Percentiles rank a stretch among this genome's conserved stretches.
phyloP scores from a whole-genome alignment of 2,113 vertebrate genomes.

The Rhinolophus sinicus region DNA sequence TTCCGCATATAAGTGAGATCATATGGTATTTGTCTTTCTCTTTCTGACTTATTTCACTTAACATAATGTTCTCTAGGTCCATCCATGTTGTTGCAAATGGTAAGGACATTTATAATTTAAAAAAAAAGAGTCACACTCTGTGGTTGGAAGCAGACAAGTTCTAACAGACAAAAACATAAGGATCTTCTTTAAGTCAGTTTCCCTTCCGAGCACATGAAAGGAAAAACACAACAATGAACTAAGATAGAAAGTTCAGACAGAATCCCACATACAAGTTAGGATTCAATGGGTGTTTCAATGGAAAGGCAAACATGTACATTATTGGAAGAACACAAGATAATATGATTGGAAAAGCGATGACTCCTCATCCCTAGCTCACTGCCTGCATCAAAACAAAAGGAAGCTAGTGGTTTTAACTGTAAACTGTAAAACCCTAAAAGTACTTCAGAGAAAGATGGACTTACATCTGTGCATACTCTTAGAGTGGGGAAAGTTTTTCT shows the following conservation, averaged over 20 bases:
- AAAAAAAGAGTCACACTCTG: background rate
- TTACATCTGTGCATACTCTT: background rate
- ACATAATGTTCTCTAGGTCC: too few species aligned
- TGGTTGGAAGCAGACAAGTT: background rate
- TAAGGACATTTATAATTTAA: background rate
- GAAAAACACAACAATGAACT: background rate
- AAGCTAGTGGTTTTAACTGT: background rate
- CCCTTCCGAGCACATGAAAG: too few species aligned
- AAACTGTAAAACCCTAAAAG: background rate
- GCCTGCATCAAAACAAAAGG: background rate
- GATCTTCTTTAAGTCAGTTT: background rate
- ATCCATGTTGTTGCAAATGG: too few species aligned
- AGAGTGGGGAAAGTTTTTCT: background rate
- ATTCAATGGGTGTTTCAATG: background rate
- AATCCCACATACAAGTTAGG: too few species aligned
- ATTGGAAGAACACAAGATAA: background rate
- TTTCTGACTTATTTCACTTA: too few species aligned
- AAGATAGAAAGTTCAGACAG: background rate
- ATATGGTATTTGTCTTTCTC: too few species aligned
- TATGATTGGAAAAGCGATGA: background rate
- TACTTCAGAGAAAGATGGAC: background rate
- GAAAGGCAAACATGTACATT: background rate
- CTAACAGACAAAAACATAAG: background rate
- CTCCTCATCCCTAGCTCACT: background rate
- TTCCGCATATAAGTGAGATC: too few species aligned